A percentile compares a stretch with the other conserved stretches of the same genome.
phyloP scores from a whole-genome alignment of 1,140 invertebrate species.

The Aphaenogaster rudis region DNA sequence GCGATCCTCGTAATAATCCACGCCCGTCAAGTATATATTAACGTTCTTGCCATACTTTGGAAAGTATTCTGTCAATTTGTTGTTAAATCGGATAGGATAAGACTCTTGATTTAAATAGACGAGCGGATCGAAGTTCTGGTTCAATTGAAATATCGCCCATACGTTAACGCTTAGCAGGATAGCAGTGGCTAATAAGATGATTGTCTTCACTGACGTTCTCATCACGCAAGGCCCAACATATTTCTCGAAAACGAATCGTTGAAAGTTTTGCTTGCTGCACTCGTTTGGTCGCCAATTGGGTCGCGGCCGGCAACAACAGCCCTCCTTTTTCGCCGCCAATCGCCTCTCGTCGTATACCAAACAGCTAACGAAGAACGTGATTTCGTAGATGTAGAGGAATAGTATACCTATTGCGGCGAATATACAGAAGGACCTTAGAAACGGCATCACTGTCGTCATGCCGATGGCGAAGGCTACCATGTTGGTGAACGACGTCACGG shows the following conservation, averaged over 20 bases:
- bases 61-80: constrained; percentile 86
- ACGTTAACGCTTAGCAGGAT: constrained; percentile 77
- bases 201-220: constrained; percentile 84
- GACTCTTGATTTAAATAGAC: constrained; percentile 88
- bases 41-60: constrained; percentile 86
- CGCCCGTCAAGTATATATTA: constrained; percentile 85
- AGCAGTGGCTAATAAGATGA: constrained; percentile 84
- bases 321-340: constrained; percentile 85
- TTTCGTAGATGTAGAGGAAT: constrained; percentile 87
- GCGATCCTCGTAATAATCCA: constrained; percentile 84
- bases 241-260: constrained; percentile 86
- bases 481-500: constrained; percentile 91
- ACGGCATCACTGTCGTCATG: constrained; percentile 87
- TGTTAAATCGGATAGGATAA: constrained; percentile 84
- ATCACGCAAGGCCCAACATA: constrained; percentile 86
- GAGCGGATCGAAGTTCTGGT: constrained; percentile 88
- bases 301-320: constrained; percentile 84
- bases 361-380: constrained; percentile 88
- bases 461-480: constrained; percentile 90
- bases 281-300: constrained; percentile 85
- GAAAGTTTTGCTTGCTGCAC: constrained; percentile 86
- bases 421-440: constrained; percentile 87
- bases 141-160: constrained; percentile 86
- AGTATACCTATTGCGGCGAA: constrained; percentile 87
- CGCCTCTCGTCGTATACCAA: constrained; percentile 87